A percentile compares a stretch with the other conserved stretches of the same genome.
These are phyloP conservation scores for Cosmia pyralina DNA, from an alignment of 2,888 invertebrate genomes.

Conservation along the genomic window DNA sequence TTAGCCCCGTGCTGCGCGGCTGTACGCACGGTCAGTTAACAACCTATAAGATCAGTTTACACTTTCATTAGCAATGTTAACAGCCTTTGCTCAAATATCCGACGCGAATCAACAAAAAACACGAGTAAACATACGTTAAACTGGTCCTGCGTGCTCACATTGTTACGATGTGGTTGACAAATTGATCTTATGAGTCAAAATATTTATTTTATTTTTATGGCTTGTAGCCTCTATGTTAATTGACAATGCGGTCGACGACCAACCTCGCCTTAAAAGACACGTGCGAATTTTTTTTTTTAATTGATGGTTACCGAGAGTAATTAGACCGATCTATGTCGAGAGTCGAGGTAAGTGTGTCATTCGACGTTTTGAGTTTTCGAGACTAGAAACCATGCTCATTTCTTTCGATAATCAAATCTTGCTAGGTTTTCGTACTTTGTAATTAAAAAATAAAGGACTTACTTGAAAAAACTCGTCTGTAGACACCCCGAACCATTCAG, in stretches of 20 bases:
- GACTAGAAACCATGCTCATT: neutral
- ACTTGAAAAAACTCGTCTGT: slow-evolving; percentile 97
- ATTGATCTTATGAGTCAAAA: slow-evolving; percentile 42
- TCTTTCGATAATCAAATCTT: neutral
- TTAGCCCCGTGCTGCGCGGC: slow-evolving; percentile 27
- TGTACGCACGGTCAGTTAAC: slow-evolving; percentile 30
- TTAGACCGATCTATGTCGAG: neutral
- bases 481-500: slow-evolving; percentile 97
- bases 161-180: slow-evolving; percentile 41
- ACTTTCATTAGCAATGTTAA: slow-evolving; percentile 49
- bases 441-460: slow-evolving; percentile 47
- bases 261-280: neutral
- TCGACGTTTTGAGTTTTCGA: neutral
- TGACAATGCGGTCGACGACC: slow-evolving; percentile 23
- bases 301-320: too few relatives aligned
- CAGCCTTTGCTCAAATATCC: slow-evolving; percentile 41
- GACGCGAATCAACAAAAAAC: slow-evolving; percentile 40
- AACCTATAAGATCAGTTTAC: slow-evolving; percentile 49
- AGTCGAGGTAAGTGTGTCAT: neutral
- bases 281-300: neutral
- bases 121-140: slow-evolving; percentile 35
- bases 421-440: neutral
- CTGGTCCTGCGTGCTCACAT: slow-evolving; percentile 31
- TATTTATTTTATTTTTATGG: slow-evolving; percentile 15
- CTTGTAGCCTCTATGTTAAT: slow-evolving; percentile 19